Conservation (phyloP, 2,113 vertebrate genomes). For the Oriolus oriolus region DNA sequence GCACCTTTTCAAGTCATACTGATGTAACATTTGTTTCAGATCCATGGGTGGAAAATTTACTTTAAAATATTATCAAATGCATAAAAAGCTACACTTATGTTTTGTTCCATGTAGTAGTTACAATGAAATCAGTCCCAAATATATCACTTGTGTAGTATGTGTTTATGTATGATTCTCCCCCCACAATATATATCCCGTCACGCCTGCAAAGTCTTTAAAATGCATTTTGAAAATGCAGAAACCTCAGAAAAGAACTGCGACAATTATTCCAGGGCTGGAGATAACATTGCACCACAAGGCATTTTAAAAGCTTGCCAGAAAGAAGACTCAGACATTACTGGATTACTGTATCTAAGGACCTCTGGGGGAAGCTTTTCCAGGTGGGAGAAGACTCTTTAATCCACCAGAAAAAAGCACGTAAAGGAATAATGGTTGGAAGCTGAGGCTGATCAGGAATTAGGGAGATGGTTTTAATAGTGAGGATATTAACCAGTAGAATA, state of each 20-base stretch:
- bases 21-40: neutral
- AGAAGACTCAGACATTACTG: neutral
- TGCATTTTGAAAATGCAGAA: constrained; percentile 3
- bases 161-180: neutral
- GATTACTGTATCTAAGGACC: neutral
- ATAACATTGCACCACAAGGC: neutral
- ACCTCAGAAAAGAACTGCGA: neutral
- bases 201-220: neutral
- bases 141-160: neutral
- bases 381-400: neutral
- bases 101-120: neutral
- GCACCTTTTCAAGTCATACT: neutral
- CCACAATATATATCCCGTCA: neutral
- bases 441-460: neutral
- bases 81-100: neutral
- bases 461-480: neutral
- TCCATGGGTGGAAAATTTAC: neutral
- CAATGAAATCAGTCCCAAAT: neutral
- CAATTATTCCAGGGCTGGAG: neutral
- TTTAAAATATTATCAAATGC: neutral
- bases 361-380: neutral
- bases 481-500: neutral
- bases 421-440: neutral
- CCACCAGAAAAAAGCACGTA: neutral
- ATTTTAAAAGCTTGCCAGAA: neutral